Evolutionary conservation across 2,797 vertebrate species (phyloP).

Genomic region (Danionella dracula): DNA sequence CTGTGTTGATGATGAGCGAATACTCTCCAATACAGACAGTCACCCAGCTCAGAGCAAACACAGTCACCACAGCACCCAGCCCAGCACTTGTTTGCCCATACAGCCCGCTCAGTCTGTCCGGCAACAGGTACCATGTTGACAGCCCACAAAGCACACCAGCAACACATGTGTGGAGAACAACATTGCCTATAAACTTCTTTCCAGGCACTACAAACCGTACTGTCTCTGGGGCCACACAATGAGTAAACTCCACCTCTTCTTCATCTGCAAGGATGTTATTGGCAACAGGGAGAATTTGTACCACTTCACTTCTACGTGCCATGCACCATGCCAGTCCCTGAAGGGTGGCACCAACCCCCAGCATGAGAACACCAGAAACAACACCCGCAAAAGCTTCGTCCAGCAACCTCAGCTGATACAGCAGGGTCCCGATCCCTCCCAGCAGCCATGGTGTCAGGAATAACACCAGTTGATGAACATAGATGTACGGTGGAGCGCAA

Average conservation of each 20-base stretch:
- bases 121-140: constrained; percentile 93
- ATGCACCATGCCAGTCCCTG: constrained; percentile 80
- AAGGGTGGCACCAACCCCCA: constrained; percentile 73
- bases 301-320: constrained; percentile 69
- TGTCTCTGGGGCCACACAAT: constrained; percentile 87
- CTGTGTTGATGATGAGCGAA: constrained; percentile 89
- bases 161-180: constrained; percentile 81
- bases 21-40: constrained; percentile 93
- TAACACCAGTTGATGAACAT: constrained; percentile 87
- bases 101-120: constrained; percentile 77
- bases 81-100: constrained; percentile 77
- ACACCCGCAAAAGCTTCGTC: constrained; percentile 75
- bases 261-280: constrained; percentile 85
- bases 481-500: constrained; percentile 88
- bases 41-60: constrained; percentile 90
- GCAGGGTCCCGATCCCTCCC: constrained; percentile 83
- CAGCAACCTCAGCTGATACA: constrained; percentile 81
- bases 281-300: constrained; percentile 79
- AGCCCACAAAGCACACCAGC: constrained; percentile 87
- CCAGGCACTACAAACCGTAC: constrained; percentile 90
- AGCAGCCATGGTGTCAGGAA: constrained; percentile 92
- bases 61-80: constrained; percentile 69
- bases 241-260: constrained; percentile 92
- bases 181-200: constrained; percentile 85
- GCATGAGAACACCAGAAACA: constrained; percentile 87